Evolutionary conservation across 1,140 invertebrate species (phyloP), one percentile per base, ranked within the genome.

Genomic region (Zeugodacus cucurbitae): DNA sequence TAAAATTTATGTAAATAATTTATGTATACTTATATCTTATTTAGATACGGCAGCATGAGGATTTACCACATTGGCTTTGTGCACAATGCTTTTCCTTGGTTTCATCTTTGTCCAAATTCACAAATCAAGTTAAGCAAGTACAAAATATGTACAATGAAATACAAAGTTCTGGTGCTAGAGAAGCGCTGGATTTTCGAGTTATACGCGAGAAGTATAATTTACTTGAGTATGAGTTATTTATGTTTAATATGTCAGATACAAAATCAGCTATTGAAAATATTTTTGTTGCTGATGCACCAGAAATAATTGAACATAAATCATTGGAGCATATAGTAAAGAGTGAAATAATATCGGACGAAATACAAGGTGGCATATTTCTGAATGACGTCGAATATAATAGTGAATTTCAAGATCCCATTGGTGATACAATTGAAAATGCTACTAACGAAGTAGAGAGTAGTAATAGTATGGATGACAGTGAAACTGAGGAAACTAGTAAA

Each of bases 11-110:
- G 17, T 32, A 29, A 20, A 29, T 86, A 86, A 17, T 54, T 86
- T 3, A 6, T 11, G 4, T 22, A 41, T 26, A 11, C 26, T 58
- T 86, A 26, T 20, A n/a, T 10, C 20, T 32, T 86, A 26, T 86
- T 64, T 58, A 92, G 90, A 92, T 91, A 58, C 89, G 89, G 0
- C 87, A 89, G 1, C 89, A 91, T 5, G 91, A 91, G 37, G 89
- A 90, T 17, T 59, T 91, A 67, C 91, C 91, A 14, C 89, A 92
- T 54, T 90, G 89, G 90, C 91, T 92, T 34, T 92, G 91, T 86
- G 87, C 87, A 3, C 90, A 93, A 48, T 93, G 92, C 64, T 70
- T 92, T 14, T 89, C 90, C 1, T 85, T 93, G 34, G 89, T 93
- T 58, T 89, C 89, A 0, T 88, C 91, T 22, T 62, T 92, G 86